phyloP scores from a whole-genome alignment of 2,113 vertebrate species.

The human region GRCh38 chr1:230727001-230727500 shows the following conservation, averaged over 20 bases:
- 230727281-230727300: rapidly evolving
- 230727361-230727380: neutral
- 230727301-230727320: neutral
- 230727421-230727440: neutral
- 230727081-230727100: neutral
- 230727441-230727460: neutral
- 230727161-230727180: neutral
- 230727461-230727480: neutral
- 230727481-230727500: neutral
- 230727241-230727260: neutral
- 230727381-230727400: neutral
- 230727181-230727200: neutral
- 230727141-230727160: neutral
- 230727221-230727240: neutral
- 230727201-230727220: neutral
- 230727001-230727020: neutral
- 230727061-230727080: neutral
- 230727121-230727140: neutral
- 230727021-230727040: neutral
- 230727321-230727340: neutral
- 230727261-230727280: neutral
- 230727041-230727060: neutral
- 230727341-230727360: neutral
- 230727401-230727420: neutral
- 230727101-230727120: neutral